Evolutionary conservation across 1,140 invertebrate species (phyloP).

Genomic region (Delia radicum): DNA sequence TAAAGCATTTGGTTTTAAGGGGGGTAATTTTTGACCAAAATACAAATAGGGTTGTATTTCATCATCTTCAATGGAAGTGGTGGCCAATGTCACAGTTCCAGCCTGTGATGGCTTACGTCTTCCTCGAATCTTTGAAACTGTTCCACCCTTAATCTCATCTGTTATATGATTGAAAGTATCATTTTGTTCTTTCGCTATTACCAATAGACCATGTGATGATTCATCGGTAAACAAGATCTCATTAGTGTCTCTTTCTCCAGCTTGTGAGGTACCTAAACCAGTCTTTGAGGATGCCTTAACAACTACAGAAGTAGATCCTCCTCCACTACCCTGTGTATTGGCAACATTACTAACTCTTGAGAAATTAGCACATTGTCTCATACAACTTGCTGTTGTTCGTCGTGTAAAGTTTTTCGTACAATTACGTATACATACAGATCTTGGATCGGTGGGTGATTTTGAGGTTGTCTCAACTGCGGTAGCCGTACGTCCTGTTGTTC

Average conservation of each 20-base stretch:
- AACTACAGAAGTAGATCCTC: background rate
- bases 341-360: slow-evolving; percentile 32
- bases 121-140: slow-evolving; percentile 7
- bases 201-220: slow-evolving; percentile 49
- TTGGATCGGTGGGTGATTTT: slow-evolving; percentile 44
- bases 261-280: background rate
- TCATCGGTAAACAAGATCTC: slow-evolving; percentile 53
- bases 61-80: slow-evolving; percentile 55
- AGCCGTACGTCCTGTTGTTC: slow-evolving; percentile 44
- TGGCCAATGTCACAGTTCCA: slow-evolving; percentile 25
- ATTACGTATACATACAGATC: slow-evolving; percentile 50
- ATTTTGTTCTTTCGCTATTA: slow-evolving; percentile 51
- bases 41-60: slow-evolving; percentile 70
- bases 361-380: slow-evolving; percentile 50
- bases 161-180: slow-evolving; percentile 48
- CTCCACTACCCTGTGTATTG: slow-evolving; percentile 26
- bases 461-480: slow-evolving; percentile 45
- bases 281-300: slow-evolving; percentile 11
- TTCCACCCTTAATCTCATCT: slow-evolving; percentile 35
- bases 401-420: slow-evolving; percentile 55
- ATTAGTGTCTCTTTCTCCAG: slow-evolving; percentile 44
- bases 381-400: slow-evolving; percentile 52
- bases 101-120: slow-evolving; percentile 34
- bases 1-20: slow-evolving; percentile 59
- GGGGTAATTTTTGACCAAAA: slow-evolving; percentile 67